phyloP scores from a whole-genome alignment of 1,140 invertebrate species.

The Nephila pilipes region DNA sequence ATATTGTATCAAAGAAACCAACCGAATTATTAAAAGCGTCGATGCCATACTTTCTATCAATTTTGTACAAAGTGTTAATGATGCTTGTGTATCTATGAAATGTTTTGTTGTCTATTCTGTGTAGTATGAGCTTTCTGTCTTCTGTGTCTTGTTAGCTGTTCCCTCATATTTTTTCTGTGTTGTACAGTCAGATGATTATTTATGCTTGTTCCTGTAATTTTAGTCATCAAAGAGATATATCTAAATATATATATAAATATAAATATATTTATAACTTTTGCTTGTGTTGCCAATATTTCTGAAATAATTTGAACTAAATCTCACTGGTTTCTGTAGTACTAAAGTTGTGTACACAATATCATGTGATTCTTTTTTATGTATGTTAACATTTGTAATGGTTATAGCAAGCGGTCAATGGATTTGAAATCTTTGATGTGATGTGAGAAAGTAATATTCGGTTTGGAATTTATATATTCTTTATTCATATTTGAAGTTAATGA shows the following conservation, averaged over 20 bases:
- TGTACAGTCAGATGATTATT: conserved; percentile 77
- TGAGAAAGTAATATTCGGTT: too few relatives aligned
- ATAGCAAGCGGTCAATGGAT: too few relatives aligned
- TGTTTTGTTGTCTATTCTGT: conserved; percentile 69
- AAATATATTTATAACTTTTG: conserved; percentile 30
- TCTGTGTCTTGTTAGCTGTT: conserved; percentile 62
- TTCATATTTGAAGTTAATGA: too few relatives aligned
- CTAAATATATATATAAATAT: conserved; percentile 62
- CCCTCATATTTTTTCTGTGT: conserved; percentile 58
- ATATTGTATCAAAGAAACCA: conserved; percentile 75
- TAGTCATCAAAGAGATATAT: conserved; percentile 75
- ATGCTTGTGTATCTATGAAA: conserved; percentile 71
- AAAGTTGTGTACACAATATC: too few relatives aligned
- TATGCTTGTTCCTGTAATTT: conserved; percentile 76
- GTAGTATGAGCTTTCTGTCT: conserved; percentile 70
- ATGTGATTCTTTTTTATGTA: too few relatives aligned
- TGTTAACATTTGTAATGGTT: too few relatives aligned
- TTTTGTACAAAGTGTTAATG: conserved; percentile 72
- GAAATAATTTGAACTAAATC: neutral
- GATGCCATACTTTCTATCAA: conserved; percentile 74
- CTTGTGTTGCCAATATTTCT: conserved; percentile 16
- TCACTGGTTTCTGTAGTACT: neutral
- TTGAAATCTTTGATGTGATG: too few relatives aligned
- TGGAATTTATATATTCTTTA: too few relatives aligned
- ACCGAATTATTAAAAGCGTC: conserved; percentile 73